These are phyloP conservation scores for Salmo trutta DNA, from an alignment of 2,797 vertebrate species.

Conservation along the genomic window DNA sequence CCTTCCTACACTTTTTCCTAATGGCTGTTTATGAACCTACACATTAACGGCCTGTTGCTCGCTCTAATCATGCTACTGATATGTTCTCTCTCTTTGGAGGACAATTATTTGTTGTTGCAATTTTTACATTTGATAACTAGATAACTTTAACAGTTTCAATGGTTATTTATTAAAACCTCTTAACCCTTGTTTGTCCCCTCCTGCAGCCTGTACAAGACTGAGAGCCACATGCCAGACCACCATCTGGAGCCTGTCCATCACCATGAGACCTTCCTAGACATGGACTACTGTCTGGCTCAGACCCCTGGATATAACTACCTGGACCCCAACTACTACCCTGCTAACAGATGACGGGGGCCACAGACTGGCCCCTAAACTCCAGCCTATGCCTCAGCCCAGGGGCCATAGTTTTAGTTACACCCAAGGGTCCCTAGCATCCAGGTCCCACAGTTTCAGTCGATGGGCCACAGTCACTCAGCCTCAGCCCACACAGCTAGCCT, in stretches of 20 bases:
- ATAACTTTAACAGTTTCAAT: too few species aligned
- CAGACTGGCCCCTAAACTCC: slow-evolving; percentile 9
- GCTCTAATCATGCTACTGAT: too few species aligned
- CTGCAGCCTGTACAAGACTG: slow-evolving; percentile 89
- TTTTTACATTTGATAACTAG: too few species aligned
- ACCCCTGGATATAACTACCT: slow-evolving; percentile 96
- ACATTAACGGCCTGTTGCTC: too few species aligned
- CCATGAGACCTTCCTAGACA: slow-evolving; percentile 92
- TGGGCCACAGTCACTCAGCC: too few species aligned
- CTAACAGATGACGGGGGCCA: slow-evolving; percentile 94
- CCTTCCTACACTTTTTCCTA: too few species aligned
- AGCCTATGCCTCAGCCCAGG: background rate
- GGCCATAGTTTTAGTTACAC: background rate
- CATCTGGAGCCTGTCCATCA: slow-evolving; percentile 92
- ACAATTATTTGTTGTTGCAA: too few species aligned
- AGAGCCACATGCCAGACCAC: slow-evolving; percentile 93
- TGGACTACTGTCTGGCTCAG: slow-evolving; percentile 98
- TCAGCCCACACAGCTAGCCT: background rate
- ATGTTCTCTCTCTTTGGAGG: too few species aligned
- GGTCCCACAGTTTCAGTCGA: background rate
- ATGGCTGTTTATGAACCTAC: too few species aligned
- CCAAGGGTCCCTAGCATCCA: background rate
- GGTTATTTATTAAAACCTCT: too few species aligned
- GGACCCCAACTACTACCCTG: slow-evolving; percentile 99
- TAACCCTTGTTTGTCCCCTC: too few species aligned